Evolutionary conservation across 2,113 vertebrate genomes (phyloP), one percentile per base, ranked within the genome.

Genomic region (Xenotilapia leptura): DNA sequence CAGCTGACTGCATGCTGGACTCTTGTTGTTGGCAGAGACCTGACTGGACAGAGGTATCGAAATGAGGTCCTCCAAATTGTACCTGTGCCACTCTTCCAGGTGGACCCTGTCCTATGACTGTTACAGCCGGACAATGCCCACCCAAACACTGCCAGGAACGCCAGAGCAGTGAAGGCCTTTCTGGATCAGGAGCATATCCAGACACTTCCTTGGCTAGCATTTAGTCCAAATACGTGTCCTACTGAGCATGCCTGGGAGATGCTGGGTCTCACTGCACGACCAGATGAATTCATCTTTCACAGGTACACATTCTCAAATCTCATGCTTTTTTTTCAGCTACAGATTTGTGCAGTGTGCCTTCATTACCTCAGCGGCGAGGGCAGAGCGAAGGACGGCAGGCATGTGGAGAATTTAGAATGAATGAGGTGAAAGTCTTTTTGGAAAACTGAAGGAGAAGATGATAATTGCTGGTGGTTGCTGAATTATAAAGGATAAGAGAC

Each of bases 401-500:
- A 80, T 21, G 80, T 54, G 73, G n/a, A 58, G 54, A 56, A 82
- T 83, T 75, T 31, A 73, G 79, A 85, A 86, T 53, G 45, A 91
- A 65, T 38, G 58, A 79, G 81, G 26, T 19, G 21, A 79, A 79
- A 53, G 28, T 77, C 58, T 83, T 88, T 85, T 19, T 11, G 58
- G 58, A 79, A 65, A 53, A 68, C 23, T 53, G 70, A 90, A 56
- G 53, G 75, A 86, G 83, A 83, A 42, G 92, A 90, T 81, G 90
- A 91, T 88, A 88, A 86, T 58, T 85, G 70, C 86, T 80, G 84
- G 83, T 84, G 62, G 88, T 77, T 89, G 73, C 19, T 95, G 77
- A 94, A 93, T 95, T 89, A 95, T 95, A 77, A 89, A 94, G 36
- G 65, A 87, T 83, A 79, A 89, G 88, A 88, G 89, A 94, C 77